phyloP scores from a whole-genome alignment of 35 echinoderm and acorn worm genomes.

The Apostichopus californicus region DNA sequence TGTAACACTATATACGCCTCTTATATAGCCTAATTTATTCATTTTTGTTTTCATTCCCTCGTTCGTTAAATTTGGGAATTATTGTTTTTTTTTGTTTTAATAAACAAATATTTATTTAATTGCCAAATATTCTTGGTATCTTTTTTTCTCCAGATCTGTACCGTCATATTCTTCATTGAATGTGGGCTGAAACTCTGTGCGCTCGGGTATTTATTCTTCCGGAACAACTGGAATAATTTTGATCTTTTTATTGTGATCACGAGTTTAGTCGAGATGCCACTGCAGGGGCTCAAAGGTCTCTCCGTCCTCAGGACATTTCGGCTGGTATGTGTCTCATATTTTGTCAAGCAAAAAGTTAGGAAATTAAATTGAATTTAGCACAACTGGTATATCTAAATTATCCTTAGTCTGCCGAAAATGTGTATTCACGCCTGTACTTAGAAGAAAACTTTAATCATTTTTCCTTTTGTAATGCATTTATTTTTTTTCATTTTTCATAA shows the following conservation, averaged over 20 bases:
- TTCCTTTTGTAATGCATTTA: too few relatives aligned
- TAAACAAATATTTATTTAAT: too few relatives aligned
- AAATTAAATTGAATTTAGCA: too few relatives aligned
- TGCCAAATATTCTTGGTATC: background rate
- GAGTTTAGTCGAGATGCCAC: slow-evolving; percentile 73
- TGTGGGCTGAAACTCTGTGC: slow-evolving; percentile 80
- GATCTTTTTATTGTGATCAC: slow-evolving; percentile 81
- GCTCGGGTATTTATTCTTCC: slow-evolving; percentile 72
- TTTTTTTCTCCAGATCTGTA: slow-evolving; percentile 70
- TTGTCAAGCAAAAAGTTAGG: too few relatives aligned
- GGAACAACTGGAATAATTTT: slow-evolving; percentile 83
- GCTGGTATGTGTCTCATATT: slow-evolving; percentile 66
- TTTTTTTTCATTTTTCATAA: too few relatives aligned
- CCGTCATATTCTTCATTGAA: slow-evolving; percentile 80
- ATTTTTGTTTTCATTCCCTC: too few relatives aligned
- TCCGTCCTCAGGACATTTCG: slow-evolving; percentile 80
- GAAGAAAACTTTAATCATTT: too few relatives aligned
- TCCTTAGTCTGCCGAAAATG: too few relatives aligned
- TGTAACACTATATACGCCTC: too few relatives aligned
- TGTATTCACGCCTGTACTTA: too few relatives aligned
- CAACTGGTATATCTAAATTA: too few relatives aligned
- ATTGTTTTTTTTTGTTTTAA: background rate
- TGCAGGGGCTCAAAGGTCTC: slow-evolving; percentile 63
- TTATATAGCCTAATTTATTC: too few relatives aligned
- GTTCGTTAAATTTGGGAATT: background rate